Percentiles rank a stretch among this genome's conserved stretches.
phyloP scores from a whole-genome alignment of 2,797 vertebrate genomes.

The Nannoperca obscura region DNA sequence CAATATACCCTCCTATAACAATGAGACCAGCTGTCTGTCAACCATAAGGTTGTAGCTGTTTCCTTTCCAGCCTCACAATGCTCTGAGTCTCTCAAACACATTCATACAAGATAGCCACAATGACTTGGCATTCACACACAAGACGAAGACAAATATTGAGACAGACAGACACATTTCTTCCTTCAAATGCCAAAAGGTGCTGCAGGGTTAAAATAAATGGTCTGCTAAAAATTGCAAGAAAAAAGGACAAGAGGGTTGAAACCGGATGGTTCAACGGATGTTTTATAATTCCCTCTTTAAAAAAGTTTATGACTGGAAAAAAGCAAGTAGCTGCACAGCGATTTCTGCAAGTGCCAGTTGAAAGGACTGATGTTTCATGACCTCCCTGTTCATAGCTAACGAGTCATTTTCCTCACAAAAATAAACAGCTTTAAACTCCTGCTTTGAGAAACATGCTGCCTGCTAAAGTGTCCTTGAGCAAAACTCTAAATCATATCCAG shows the following conservation, averaged over 20 bases:
- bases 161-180: constrained; percentile 37
- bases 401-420: constrained; percentile 20
- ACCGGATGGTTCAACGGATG: constrained; percentile 19
- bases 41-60: constrained; percentile 42
- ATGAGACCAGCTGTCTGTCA: constrained; percentile 59
- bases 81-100: constrained; percentile 25
- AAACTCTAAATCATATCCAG: constrained; percentile 35
- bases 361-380: constrained; percentile 36
- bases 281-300: constrained; percentile 36
- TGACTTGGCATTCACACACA: constrained; percentile 54
- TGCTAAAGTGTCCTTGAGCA: constrained; percentile 49
- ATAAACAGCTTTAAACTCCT: constrained; percentile 14
- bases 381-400: constrained; percentile 29
- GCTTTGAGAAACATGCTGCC: constrained; percentile 33
- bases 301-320: constrained; percentile 15
- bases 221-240: constrained; percentile 28
- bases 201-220: constrained; percentile 64
- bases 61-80: constrained; percentile 26
- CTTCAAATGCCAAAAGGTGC: constrained; percentile 69
- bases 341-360: constrained; percentile 29
- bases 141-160: constrained; percentile 44
- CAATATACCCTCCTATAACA: constrained; percentile 48
- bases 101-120: constrained; percentile 43
- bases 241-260: constrained; percentile 30
- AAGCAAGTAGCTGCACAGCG: constrained; percentile 3